Evolutionary conservation across 37 sponge, comb jelly and placozoan genomes (phyloP).

Genomic region (Cliona cf. orientalis): DNA sequence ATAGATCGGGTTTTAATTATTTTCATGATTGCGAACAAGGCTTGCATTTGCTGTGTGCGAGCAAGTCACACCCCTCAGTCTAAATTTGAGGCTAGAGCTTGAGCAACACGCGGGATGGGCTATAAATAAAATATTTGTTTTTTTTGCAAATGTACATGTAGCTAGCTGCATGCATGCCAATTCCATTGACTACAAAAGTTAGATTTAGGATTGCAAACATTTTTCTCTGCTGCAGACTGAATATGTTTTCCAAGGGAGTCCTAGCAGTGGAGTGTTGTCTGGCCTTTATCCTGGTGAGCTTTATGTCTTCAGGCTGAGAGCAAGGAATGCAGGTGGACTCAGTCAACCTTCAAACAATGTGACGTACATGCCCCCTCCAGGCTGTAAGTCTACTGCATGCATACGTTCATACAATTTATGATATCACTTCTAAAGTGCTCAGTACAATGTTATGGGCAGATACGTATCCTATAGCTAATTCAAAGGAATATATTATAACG

Average conservation of each 20-base stretch:
- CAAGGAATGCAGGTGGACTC: constrained; percentile 10
- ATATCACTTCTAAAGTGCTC: too few relatives aligned
- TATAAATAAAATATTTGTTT: neutral
- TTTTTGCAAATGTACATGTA: neutral
- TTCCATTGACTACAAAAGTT: too few relatives aligned
- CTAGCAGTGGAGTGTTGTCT: neutral
- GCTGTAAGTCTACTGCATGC: neutral
- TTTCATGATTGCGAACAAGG: too few relatives aligned
- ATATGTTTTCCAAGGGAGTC: neutral
- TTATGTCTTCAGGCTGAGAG: constrained; percentile 8
- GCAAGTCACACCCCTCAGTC: too few relatives aligned
- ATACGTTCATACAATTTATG: neutral
- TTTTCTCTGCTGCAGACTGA: neutral
- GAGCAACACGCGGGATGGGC: neutral
- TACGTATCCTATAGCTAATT: too few relatives aligned
- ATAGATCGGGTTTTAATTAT: too few relatives aligned
- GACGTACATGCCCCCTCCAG: neutral
- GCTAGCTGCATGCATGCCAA: too few relatives aligned
- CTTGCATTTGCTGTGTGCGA: too few relatives aligned
- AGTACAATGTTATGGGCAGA: too few relatives aligned
- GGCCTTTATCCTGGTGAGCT: constrained; percentile 14
- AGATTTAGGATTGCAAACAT: too few relatives aligned
- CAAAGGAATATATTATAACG: neutral
- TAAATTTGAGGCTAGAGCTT: too few relatives aligned
- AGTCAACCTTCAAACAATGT: constrained; percentile 9